phyloP scores from a whole-genome alignment of 2,113 vertebrate species.

The Myotis brandtii region DNA sequence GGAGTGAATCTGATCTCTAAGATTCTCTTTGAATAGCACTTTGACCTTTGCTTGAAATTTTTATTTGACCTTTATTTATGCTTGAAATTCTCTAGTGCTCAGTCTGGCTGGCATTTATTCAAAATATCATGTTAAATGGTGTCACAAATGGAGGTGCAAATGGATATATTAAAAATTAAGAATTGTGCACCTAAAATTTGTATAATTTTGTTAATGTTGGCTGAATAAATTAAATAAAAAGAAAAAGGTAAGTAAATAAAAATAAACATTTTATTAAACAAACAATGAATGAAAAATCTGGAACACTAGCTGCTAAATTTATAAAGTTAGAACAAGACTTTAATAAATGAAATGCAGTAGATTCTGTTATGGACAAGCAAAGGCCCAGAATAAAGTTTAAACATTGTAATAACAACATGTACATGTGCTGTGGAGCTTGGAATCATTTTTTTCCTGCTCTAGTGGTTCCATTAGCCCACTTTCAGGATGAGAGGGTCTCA shows the following conservation, averaged over 20 bases:
- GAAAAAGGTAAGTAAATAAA: neutral
- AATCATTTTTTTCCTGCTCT: neutral
- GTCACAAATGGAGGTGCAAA: neutral
- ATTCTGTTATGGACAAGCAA: neutral
- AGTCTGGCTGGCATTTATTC: constrained; percentile 15
- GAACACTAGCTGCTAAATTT: neutral
- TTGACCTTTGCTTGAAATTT: neutral
- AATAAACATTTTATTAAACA: neutral
- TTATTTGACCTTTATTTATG: constrained; percentile 2
- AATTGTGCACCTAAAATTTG: neutral
- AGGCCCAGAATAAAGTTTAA: constrained; percentile 6
- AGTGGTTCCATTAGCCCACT: neutral
- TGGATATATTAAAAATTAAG: constrained; percentile 52
- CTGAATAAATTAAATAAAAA: neutral
- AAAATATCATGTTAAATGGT: constrained; percentile 35
- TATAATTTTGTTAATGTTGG: neutral
- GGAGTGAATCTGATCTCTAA: constrained; percentile 30
- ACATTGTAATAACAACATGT: neutral
- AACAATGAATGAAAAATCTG: constrained; percentile 38
- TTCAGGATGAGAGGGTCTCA: neutral
- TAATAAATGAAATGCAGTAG: constrained; percentile 24
- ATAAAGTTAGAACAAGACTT: neutral
- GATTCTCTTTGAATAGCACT: constrained; percentile 27
- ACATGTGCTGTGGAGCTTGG: neutral
- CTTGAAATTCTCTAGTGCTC: constrained; percentile 50